Conservation (phyloP, 2,113 vertebrate species). For the Bufo gargarizans region DNA sequence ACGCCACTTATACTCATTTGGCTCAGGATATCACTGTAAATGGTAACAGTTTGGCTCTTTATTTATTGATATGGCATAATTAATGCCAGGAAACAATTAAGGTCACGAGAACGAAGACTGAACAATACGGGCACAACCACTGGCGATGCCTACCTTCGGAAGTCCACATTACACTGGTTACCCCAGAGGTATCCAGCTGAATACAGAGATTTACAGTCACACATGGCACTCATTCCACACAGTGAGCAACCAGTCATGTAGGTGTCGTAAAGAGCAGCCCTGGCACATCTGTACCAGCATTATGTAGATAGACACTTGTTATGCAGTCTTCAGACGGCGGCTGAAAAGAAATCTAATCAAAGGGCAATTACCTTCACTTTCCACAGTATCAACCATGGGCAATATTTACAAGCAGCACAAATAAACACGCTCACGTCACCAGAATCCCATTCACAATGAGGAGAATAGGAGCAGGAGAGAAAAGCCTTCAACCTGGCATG, state of each 20-base stretch:
- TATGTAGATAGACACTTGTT: slow-evolving; percentile 66
- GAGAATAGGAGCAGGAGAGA: slow-evolving; percentile 41
- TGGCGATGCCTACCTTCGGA: not conserved
- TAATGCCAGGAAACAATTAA: not conserved
- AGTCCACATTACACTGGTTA: not conserved
- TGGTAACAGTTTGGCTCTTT: not conserved
- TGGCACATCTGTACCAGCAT: slow-evolving; percentile 3
- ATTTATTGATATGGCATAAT: not conserved
- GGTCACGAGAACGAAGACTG: not conserved
- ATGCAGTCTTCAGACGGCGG: slow-evolving; percentile 70
- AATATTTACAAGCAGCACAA: slow-evolving; percentile 83
- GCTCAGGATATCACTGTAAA: not conserved
- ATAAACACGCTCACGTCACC: not conserved
- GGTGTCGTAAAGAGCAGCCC: not conserved
- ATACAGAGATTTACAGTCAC: not conserved
- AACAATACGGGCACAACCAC: not conserved
- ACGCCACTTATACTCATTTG: not conserved
- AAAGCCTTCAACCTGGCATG: slow-evolving; percentile 65
- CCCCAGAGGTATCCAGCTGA: not conserved
- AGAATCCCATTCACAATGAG: slow-evolving; percentile 27
- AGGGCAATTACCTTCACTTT: slow-evolving; percentile 82
- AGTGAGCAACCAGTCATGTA: not conserved
- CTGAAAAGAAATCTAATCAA: slow-evolving; percentile 81
- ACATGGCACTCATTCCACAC: not conserved
- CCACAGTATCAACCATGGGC: slow-evolving; percentile 79